Percentiles rank a stretch among this genome's conserved stretches.
Evolutionary conservation across 2,797 vertebrate species (phyloP).

Genomic region (Pogoniulus pusillus): DNA sequence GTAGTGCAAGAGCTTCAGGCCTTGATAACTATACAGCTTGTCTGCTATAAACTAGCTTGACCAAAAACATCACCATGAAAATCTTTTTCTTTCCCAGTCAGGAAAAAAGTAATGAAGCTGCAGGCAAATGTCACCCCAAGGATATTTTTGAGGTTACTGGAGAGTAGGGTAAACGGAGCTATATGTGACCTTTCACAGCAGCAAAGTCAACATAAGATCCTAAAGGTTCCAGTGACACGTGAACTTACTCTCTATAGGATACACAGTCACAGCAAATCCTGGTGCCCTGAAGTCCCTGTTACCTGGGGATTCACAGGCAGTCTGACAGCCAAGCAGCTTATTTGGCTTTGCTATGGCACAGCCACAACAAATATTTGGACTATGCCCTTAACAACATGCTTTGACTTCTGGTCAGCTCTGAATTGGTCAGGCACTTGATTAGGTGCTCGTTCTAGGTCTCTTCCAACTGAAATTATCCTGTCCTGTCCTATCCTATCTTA

Average conservation of each 20-base stretch:
- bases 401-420: not conserved
- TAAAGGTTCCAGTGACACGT: not conserved
- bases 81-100: not conserved
- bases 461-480: not conserved
- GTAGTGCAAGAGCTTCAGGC: not conserved
- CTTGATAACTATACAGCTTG: not conserved
- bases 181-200: not conserved
- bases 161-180: not conserved
- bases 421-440: not conserved
- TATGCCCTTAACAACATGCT: not conserved
- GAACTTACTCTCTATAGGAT: not conserved
- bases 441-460: rapidly evolving
- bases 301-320: not conserved
- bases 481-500: not conserved
- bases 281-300: not conserved
- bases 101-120: not conserved
- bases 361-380: not conserved
- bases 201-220: not conserved
- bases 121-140: not conserved
- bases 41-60: not conserved
- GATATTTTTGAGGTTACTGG: not conserved
- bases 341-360: not conserved
- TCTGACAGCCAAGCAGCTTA: not conserved
- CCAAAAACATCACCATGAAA: not conserved
- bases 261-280: not conserved